Evolutionary conservation across 2,797 vertebrate species (phyloP), one percentile per base, ranked within the genome.

Genomic region (Fratercula arctica): DNA sequence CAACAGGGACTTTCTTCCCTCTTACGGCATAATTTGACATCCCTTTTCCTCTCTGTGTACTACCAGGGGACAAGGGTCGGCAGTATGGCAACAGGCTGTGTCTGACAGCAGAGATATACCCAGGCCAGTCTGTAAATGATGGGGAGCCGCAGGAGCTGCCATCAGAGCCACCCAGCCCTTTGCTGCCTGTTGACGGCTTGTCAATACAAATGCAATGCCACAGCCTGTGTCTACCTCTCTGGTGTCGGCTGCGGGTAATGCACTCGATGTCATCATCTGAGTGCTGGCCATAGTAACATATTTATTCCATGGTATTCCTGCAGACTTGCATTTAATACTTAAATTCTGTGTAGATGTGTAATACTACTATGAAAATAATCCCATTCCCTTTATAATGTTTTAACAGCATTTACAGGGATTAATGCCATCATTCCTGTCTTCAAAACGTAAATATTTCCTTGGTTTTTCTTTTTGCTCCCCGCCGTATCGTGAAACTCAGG

Each of bases 221-320:
- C 28, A 24, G 43, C 17, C 3, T 0, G 2, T 35, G 16, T 16
- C 56, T 51, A 28, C 50, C 50, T 35, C 41, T 25, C 45, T 3
- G 4, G 23, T 45, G 66, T 45, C 26, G 2, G 2, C 7, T 9
- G 4, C 0, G 2, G 23, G 20, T 15, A 29, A 19, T 9, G 29
- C 8, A 4, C 45, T 45, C 5, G 1, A 4, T 13, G 57, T 57
- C 31, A 11, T 31, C 2, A 4, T 23, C 29, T 31, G 35, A 72
- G 45, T 43, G 39, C 59, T 68, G 48, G 31, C 17, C 59, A 50
- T 8, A 35, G 23, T 25, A 48, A 54, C 45, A 10, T 31, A 39
- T 41, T 68, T 63, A 20, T 51, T 60, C 28, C 24, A 60, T 17
- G 1, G 1, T 13, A 10, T 57, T 69, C 39, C 60, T n/a, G 14